Conservation (phyloP, 2,797 vertebrate genomes). For the Characodon lateralis region DNA sequence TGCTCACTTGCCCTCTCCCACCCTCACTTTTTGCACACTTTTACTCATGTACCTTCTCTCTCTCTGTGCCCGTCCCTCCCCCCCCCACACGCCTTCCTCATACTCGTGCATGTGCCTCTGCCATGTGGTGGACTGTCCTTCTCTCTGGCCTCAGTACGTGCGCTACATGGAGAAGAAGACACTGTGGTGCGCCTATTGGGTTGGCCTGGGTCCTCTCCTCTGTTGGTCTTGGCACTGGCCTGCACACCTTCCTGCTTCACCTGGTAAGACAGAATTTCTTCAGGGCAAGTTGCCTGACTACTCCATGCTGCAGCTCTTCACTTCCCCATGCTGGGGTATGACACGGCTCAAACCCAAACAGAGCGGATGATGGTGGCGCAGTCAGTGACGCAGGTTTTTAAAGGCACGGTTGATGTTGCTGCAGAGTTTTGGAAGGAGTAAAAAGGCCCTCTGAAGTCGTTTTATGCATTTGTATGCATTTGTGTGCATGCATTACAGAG, state of each 20-base stretch:
- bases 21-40: constrained; percentile 67
- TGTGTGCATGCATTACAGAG: constrained; percentile 45
- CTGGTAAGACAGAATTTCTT: constrained; percentile 84
- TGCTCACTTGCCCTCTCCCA: constrained; percentile 66
- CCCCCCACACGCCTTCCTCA: constrained; percentile 51
- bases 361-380: constrained; percentile 42
- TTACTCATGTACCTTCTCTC: constrained; percentile 67
- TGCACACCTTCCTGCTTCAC: constrained; percentile 91
- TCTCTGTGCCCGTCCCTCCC: constrained; percentile 50
- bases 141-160: constrained; percentile 84
- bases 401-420: constrained; percentile 53
- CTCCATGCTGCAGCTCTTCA: constrained; percentile 26
- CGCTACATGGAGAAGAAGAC: constrained; percentile 86
- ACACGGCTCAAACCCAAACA: constrained; percentile 35
- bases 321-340: constrained; percentile 55
- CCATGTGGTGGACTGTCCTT: constrained; percentile 77
- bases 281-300: constrained; percentile 11
- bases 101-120: constrained; percentile 72
- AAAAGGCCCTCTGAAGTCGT: constrained; percentile 35
- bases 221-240: constrained; percentile 88
- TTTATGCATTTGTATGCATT: constrained; percentile 36
- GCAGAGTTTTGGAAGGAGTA: constrained; percentile 41
- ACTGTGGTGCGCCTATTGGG: constrained; percentile 90
- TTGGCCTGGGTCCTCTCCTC: constrained; percentile 90
- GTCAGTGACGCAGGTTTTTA: constrained; percentile 68